A percentile compares a stretch with the other conserved stretches of the same genome.
These are phyloP conservation scores for Pantherophis alleghaniensis DNA, from an alignment of 2,797 vertebrate species.

Conservation along the genomic window DNA sequence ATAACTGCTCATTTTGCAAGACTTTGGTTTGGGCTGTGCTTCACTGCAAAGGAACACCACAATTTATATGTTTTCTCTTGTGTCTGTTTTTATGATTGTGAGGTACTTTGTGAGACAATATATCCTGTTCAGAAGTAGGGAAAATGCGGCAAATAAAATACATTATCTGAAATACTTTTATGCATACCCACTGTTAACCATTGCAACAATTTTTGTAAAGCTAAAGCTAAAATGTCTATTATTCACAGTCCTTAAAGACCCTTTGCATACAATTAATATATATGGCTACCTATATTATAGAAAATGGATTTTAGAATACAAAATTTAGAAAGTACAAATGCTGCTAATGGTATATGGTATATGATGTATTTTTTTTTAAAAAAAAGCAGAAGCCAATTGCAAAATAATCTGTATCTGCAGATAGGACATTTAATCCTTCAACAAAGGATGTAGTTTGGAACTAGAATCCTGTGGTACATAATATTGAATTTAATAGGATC, in stretches of 20 bases:
- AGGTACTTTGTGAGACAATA: background rate
- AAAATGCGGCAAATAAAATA: background rate
- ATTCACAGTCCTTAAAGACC: background rate
- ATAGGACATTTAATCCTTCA: background rate
- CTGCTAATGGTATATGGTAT: background rate
- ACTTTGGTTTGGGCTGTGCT: background rate
- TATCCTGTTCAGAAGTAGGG: background rate
- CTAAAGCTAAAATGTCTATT: background rate
- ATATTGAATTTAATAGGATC: background rate
- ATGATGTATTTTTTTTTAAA: constrained; percentile 19
- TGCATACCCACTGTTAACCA: background rate
- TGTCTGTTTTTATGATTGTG: background rate
- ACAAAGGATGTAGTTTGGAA: rapidly evolving
- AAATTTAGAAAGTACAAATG: background rate
- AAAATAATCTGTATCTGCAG: background rate
- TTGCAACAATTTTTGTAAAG: background rate
- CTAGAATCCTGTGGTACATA: background rate
- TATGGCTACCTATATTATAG: background rate
- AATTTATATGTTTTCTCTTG: background rate
- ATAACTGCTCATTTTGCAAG: background rate
- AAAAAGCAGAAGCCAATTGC: rapidly evolving
- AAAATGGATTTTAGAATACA: background rate
- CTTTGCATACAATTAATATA: background rate
- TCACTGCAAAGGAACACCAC: background rate
- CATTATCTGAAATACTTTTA: background rate